These are phyloP conservation scores for Phymanthus crucifer DNA, from an alignment of 92 coral and sea anemone genomes.

Conservation along the genomic window DNA sequence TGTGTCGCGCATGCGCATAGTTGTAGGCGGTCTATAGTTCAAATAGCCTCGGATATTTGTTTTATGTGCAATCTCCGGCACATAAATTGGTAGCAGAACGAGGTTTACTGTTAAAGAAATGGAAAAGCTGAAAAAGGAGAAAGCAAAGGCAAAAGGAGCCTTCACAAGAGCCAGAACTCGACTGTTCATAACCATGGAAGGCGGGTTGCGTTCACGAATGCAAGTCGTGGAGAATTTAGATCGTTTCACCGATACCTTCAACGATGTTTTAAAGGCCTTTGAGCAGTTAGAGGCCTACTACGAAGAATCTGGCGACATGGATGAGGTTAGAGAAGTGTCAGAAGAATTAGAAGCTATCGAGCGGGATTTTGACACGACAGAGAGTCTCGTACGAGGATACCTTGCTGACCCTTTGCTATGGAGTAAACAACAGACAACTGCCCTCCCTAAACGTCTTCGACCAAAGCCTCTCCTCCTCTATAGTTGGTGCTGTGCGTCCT, in stretches of 20 bases:
- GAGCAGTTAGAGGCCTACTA: neutral
- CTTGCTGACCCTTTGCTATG: neutral
- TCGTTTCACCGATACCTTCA: neutral
- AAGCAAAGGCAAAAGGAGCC: neutral
- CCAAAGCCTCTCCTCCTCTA: neutral
- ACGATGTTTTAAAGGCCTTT: neutral
- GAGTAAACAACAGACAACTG: neutral
- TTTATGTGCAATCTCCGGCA: too few relatives aligned
- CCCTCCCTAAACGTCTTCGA: neutral
- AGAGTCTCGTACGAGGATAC: neutral
- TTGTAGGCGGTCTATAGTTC: too few relatives aligned
- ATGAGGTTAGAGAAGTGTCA: neutral
- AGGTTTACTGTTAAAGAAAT: neutral
- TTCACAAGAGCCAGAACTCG: neutral
- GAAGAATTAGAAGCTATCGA: constrained; percentile 2
- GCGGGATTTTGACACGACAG: neutral
- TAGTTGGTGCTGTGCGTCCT: too few relatives aligned
- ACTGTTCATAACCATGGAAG: neutral
- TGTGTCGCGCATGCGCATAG: too few relatives aligned
- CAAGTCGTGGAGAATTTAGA: neutral
- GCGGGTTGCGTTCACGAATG: neutral
- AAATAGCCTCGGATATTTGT: too few relatives aligned
- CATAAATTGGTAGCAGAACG: too few relatives aligned
- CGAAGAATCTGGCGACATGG: neutral
- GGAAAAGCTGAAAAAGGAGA: neutral